phyloP scores from a whole-genome alignment of 2,797 vertebrate species.

The Oreochromis grahami region DNA sequence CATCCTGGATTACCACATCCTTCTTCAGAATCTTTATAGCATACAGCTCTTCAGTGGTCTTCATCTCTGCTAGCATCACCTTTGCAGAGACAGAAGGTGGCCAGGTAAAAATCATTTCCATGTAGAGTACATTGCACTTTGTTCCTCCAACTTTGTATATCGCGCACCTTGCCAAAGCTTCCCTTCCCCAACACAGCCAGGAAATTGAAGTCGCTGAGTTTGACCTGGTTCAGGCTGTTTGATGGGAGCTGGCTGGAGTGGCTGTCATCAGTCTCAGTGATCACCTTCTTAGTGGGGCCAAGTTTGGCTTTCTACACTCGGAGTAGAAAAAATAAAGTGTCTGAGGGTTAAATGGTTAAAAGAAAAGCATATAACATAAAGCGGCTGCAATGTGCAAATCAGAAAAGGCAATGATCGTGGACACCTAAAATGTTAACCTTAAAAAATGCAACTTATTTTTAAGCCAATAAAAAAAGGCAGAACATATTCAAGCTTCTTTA shows the following conservation, averaged over 20 bases:
- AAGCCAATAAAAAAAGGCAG: background rate
- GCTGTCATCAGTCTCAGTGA: slow-evolving; percentile 80
- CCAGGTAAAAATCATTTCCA: background rate
- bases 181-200: slow-evolving; percentile 96
- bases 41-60: slow-evolving; percentile 83
- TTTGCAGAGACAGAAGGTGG: slow-evolving; percentile 35
- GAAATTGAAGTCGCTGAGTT: slow-evolving; percentile 90
- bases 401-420: background rate
- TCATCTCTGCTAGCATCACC: slow-evolving; percentile 96
- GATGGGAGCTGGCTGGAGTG: slow-evolving; percentile 72
- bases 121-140: background rate
- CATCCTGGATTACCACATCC: slow-evolving; percentile 97
- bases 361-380: background rate
- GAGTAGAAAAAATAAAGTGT: slow-evolving; percentile 28
- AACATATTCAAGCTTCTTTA: background rate
- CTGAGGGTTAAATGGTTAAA: background rate
- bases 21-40: slow-evolving; percentile 98
- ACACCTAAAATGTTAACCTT: background rate
- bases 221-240: slow-evolving; percentile 87
- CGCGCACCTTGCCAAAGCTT: slow-evolving; percentile 89
- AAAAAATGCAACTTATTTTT: background rate
- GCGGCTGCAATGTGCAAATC: background rate
- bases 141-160: background rate
- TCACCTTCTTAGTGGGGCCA: slow-evolving; percentile 89
- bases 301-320: slow-evolving; percentile 91